Evolutionary conservation across 2,797 vertebrate species (phyloP), one percentile per base, ranked within the genome.

Genomic region (Periophthalmus magnuspinnatus): DNA sequence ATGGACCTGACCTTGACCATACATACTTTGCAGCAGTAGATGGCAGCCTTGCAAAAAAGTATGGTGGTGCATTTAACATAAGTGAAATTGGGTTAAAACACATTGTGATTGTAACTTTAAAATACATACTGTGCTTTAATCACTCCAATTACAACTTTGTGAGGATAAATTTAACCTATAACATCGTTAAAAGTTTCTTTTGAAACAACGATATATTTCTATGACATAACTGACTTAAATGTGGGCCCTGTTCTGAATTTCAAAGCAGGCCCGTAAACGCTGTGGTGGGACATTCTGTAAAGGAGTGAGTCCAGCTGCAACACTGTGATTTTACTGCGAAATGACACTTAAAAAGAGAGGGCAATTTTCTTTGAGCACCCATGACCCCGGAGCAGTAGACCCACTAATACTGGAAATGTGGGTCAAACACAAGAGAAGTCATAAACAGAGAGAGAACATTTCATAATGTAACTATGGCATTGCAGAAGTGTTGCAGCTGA

Each of bases 291-390:
- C 59, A 84, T 84, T 84, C 69, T 77, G 21, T 54, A 9, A 22
- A 8, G 9, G 38, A 54, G 21, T 5, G 48, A 77, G 72, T 86
- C 61, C 2, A 60, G 69, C 65, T 67, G 68, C 86, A 78, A 65
- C 79, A 60, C 68, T 74, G 61, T 62, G 65, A 19, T 69, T 13
- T 17, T n/a, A 55, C 56, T 65, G 70, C 78, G 75, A 86, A 86
- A 75, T 57, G 5, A 60, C 76, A 77, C 71, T 57, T 80, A 22
- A 78, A 69, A 70, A 82, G 68, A 77, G 36, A 73, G 79, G 84
- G 81, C 72, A 73, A 63, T 81, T 88, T 68, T 74, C 41, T 68
- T 75, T 70, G 64, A 55, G 9, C 45, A 67, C 69, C 64, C 78
- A 82, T 88, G 70, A 65, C 80, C 71, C 66, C 59, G 52, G 67